These are phyloP conservation scores for Argyrosomus regius DNA, from an alignment of 2,797 vertebrate species.

Conservation along the genomic window DNA sequence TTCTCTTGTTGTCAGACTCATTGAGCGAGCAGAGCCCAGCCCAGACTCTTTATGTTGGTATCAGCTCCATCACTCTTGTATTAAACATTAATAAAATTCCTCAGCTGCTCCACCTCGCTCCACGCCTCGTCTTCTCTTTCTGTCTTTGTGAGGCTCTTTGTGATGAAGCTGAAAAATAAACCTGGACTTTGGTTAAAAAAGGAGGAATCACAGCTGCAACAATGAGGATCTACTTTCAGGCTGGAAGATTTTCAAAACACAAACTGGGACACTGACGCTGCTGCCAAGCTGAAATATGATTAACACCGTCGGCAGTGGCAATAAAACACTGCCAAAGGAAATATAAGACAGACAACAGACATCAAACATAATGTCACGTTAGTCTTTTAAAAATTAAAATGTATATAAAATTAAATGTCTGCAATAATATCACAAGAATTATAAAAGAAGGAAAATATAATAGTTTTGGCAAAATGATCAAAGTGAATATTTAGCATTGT, in stretches of 20 bases:
- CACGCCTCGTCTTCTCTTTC: constrained; percentile 17
- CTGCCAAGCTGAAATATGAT: constrained; percentile 33
- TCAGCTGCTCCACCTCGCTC: constrained; percentile 1
- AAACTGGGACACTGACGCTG: not conserved
- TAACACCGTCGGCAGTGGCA: not conserved
- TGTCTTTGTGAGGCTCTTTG: constrained; percentile 30
- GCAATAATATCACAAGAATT: not conserved
- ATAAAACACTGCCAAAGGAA: not conserved
- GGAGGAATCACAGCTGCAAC: not conserved
- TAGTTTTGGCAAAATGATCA: too few relatives aligned
- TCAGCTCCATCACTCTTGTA: constrained; percentile 18
- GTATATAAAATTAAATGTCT: not conserved
- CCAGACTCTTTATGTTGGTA: constrained; percentile 14
- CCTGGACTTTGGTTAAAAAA: constrained; percentile 10
- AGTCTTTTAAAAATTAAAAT: not conserved
- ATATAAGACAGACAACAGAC: not conserved
- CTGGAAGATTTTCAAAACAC: not conserved
- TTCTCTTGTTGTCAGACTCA: too few relatives aligned
- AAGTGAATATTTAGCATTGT: too few relatives aligned
- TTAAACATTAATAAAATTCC: constrained; percentile 19
- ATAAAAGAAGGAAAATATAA: not conserved
- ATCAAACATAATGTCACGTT: not conserved
- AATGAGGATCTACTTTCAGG: constrained; percentile 48
- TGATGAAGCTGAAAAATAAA: not conserved
- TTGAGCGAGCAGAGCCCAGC: not conserved